Evolutionary conservation across 2,888 invertebrate species (phyloP).

Genomic region (Orchestes rusci): DNA sequence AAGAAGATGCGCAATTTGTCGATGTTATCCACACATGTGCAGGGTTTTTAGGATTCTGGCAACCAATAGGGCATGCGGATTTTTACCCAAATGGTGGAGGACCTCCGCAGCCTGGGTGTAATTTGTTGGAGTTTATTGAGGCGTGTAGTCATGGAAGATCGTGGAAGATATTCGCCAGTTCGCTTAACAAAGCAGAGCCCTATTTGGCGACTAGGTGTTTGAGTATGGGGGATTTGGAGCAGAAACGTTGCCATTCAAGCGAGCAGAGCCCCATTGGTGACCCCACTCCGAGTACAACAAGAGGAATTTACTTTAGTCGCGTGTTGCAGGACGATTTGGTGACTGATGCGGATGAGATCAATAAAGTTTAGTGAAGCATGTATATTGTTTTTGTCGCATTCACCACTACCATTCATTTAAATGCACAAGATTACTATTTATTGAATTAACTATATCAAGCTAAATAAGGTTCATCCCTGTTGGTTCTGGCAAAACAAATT

Average conservation of each 20-base stretch:
- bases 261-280: slow-evolving; percentile 30
- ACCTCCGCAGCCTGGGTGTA: slow-evolving; percentile 35
- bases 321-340: slow-evolving; percentile 21
- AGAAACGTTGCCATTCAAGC: slow-evolving; percentile 28
- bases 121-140: slow-evolving; percentile 43
- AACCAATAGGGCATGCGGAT: slow-evolving; percentile 54
- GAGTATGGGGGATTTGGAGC: slow-evolving; percentile 46
- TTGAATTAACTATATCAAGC: neutral
- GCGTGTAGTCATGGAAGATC: slow-evolving; percentile 65
- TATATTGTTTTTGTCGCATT: no score
- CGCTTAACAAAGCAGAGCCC: slow-evolving; percentile 49
- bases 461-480: slow-evolving; percentile 20
- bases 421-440: no score
- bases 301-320: slow-evolving; percentile 32
- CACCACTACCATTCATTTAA: no score
- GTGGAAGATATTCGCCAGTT: slow-evolving; percentile 56
- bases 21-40: slow-evolving; percentile 68
- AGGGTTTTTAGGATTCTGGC: slow-evolving; percentile 35
- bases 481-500: slow-evolving; percentile 28
- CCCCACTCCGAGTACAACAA: slow-evolving; percentile 26
- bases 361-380: no score
- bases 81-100: slow-evolving; percentile 71
- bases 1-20: slow-evolving; percentile 58
- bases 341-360: slow-evolving; percentile 3
- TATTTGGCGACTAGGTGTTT: slow-evolving; percentile 54